Conservation (phyloP, 1,140 invertebrate species). For the Orussus abietinus region DNA sequence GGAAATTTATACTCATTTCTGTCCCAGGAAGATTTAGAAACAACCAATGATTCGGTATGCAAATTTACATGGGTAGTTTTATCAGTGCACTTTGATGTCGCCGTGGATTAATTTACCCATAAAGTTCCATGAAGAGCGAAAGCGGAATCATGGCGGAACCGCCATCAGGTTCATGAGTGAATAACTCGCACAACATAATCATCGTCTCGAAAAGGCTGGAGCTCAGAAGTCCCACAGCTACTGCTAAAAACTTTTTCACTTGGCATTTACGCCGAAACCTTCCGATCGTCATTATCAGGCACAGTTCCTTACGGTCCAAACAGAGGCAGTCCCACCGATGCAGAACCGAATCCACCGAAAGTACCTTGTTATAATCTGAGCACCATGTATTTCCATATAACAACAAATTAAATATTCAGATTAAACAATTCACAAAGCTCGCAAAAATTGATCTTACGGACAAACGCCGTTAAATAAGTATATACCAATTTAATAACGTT, state of each 20-base stretch:
- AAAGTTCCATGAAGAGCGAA: slow-evolving; percentile 67
- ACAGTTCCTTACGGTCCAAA: slow-evolving; percentile 36
- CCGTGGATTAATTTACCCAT: slow-evolving; percentile 45
- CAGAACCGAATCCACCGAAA: slow-evolving; percentile 33
- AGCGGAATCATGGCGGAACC: slow-evolving; percentile 71
- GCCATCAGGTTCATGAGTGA: slow-evolving; percentile 81
- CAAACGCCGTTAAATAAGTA: too few species aligned
- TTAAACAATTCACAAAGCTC: slow-evolving; percentile 4
- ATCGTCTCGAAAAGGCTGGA: slow-evolving; percentile 62
- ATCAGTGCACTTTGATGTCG: too few species aligned
- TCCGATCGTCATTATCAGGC: slow-evolving; percentile 41
- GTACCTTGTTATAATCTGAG: slow-evolving; percentile 43
- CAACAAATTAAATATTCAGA: slow-evolving; percentile 12
- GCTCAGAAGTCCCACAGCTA: slow-evolving; percentile 42
- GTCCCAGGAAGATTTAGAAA: too few species aligned
- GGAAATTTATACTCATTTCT: too few species aligned
- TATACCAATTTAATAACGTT: too few species aligned
- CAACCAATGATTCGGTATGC: too few species aligned
- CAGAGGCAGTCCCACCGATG: slow-evolving; percentile 43
- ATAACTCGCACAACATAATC: slow-evolving; percentile 74
- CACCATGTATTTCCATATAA: too few species aligned
- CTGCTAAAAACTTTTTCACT: slow-evolving; percentile 47
- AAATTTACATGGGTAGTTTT: too few species aligned
- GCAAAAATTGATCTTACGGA: too few species aligned
- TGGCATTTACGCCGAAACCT: slow-evolving; percentile 42